Base-by-base conservation (phyloP, 2,113 vertebrate genomes). In the Acanthisitta chloris region DNA sequence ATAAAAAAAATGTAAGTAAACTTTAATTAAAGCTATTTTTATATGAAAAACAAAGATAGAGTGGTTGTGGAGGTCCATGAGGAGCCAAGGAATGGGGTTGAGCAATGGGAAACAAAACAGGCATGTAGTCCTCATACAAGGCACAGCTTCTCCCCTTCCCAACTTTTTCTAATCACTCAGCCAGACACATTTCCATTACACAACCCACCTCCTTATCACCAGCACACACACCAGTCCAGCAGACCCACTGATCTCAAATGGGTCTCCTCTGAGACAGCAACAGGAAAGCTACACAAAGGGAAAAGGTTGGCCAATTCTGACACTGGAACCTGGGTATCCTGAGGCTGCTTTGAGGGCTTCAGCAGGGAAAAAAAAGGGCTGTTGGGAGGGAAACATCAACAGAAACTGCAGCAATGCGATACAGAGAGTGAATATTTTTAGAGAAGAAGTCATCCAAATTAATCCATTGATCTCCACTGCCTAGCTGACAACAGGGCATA, bases 271-370 rank as follows among this genome's bases (percentile, higher is more conserved):
- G 67, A 89, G 93, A 90, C 78, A 77, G 38, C 9, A 20, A 80
- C 66, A 89, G 62, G 79, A 94, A 95, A 89, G 52, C 34, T 85
- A 69, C 52, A 87, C 84, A 87, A 96, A 91, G 46, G 40, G 54
- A 82, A 89, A 91, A 57, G 34, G 23, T 20, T 94, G 67, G 38
- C 29, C 34, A 91, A 5, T 70, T 86, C 67, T 62, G 67, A 88
- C 65, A 64, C 24, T 34, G 64, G 33, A 81, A 89, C 52, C 48
- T 81, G 34, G 34, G 81, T 9, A 4, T 70, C 91, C 84, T 62
- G 34, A 88, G 46, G 46, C 73, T 84, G 59, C 38, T 64, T 45
- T 13, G 42, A 91, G 43, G 34, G 29, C 55, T 81, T 58, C 67
- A 51, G 25, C 25, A 59, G 57, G 51, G 45, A 72, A 52, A 69